Base-by-base conservation (phyloP, 2,888 invertebrate genomes). In the Salticus scenicus region DNA sequence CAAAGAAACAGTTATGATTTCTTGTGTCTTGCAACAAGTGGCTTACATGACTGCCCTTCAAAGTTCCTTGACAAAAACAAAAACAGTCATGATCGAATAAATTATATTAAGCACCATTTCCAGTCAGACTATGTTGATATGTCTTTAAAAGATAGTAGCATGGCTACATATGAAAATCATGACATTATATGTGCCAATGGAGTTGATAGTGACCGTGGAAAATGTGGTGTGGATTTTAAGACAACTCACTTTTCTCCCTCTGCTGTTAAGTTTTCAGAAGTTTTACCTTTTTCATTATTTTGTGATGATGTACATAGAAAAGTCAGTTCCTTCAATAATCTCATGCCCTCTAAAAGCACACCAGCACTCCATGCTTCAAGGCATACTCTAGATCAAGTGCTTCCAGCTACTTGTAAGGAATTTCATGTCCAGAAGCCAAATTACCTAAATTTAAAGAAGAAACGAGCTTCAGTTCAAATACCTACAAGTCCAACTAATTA, bases 401-500 rank as follows among this genome's bases (percentile, higher is more conserved):
- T 86, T 71, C 79, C 85, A 70, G 24, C 71, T 69, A 41, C 70
- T 37, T 70, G 67, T 71, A 80, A 86, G 71, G 86, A 86, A 75
- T 72, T 80, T 51, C 87, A 71, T 51, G 74, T 80, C n/a, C 69
- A 63, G 17, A 88, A 88, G 66, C 88, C 88, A 24, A 87, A 73
- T 57, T 57, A 47, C 51, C 41, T 87, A 30, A 85, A 88, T 71
- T 20, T 80, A n/a, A 81, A 77, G 28, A 74, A 70, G 20, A 88
- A 88, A 73, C 73, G 88, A 87, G 81, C 87, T 28, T 85, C 88
- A 12, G 73, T 87, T 24, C 87, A 88, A 69, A 87, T 93, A 89
- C 97, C 97, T 0, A 92, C 96, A 89, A 97, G 96, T 89, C 97
- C 97, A 30, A 96, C 96, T 72, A 96, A 96, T 91, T 97, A 97